Base-by-base conservation (phyloP, 2,113 vertebrate genomes). In the Tenebrosternarchus preto region DNA sequence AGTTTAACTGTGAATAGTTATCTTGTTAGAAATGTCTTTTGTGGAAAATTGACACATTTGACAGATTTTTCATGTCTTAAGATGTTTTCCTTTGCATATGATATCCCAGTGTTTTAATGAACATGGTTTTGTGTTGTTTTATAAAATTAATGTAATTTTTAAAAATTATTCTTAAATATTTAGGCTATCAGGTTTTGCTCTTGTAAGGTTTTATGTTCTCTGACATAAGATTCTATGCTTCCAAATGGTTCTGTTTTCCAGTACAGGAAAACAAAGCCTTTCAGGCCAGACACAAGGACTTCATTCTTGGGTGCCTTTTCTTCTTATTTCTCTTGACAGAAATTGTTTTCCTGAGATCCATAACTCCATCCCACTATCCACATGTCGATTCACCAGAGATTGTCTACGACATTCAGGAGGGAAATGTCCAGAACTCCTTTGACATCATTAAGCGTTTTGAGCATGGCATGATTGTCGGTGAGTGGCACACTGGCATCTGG, bases 261-360 rank as follows among this genome's bases (percentile, higher is more conserved):
- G 19, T 31, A 56, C 24, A 73, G 27, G 25, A 27, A 46, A 53
- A 39, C 61, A 67, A 24, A 20, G 20, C 12, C 29, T 8, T 56
- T 27, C 27, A 50, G 0, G 8, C 12, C 2, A 19, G 46, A 79
- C 5, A 20, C 27, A 64, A 80, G n/a, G 27, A 64, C 15, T 55
- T 31, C 6, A 79, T 72, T 33, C 20, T 39, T 20, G 25, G 63
- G 5, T 46, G 33, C 25, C 12, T 71, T 33, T 50, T 31, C 15
- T 91, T 76, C 85, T 88, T 73, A 80, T 79, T 20, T 82, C 76
- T 84, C 16, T 81, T 86, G 78, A 50, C 95, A 99, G 98, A 99
- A 88, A 97, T 99, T 63, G 95, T 99, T 85, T 99, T 99, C 77
- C 93, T 99, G 83, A 96, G 96, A 85, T 95, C 97, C 55, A 88